Conservation (phyloP, 1,140 invertebrate genomes). For the Araneus ventricosus region DNA sequence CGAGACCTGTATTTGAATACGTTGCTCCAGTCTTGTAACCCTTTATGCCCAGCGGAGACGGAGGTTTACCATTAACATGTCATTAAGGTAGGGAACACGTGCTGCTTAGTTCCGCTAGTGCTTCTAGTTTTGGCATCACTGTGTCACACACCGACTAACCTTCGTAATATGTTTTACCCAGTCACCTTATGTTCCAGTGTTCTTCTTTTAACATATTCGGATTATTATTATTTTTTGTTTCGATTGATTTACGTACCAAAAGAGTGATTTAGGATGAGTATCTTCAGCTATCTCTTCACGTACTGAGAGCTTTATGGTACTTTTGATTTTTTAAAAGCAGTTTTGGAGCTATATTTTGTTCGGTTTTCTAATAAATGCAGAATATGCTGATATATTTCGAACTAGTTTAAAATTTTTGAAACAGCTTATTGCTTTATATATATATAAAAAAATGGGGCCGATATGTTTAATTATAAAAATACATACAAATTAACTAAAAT, state of each 20-base stretch:
- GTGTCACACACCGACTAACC: constrained; percentile 48
- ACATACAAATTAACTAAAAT: too few species aligned
- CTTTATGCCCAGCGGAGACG: constrained; percentile 31
- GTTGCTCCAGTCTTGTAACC: background rate
- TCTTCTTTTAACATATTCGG: constrained; percentile 40
- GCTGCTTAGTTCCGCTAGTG: constrained; percentile 65
- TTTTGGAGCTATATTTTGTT: background rate
- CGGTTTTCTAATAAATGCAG: too few species aligned
- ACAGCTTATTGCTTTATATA: too few species aligned
- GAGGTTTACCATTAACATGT: constrained; percentile 56
- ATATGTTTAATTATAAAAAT: too few species aligned
- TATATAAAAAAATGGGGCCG: too few species aligned
- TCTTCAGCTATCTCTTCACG: too few species aligned
- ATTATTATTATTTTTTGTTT: background rate
- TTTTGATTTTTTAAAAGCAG: background rate
- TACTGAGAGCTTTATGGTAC: background rate
- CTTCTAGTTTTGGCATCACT: constrained; percentile 50
- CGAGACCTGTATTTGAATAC: background rate
- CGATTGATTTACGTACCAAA: background rate
- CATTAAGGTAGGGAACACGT: constrained; percentile 61
- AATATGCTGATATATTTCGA: too few species aligned
- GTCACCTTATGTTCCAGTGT: constrained; percentile 69
- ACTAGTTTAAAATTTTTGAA: too few species aligned
- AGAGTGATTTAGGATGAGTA: background rate
- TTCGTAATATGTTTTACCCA: constrained; percentile 67